phyloP scores from a whole-genome alignment of 2,113 vertebrate genomes.

The Charina bottae region DNA sequence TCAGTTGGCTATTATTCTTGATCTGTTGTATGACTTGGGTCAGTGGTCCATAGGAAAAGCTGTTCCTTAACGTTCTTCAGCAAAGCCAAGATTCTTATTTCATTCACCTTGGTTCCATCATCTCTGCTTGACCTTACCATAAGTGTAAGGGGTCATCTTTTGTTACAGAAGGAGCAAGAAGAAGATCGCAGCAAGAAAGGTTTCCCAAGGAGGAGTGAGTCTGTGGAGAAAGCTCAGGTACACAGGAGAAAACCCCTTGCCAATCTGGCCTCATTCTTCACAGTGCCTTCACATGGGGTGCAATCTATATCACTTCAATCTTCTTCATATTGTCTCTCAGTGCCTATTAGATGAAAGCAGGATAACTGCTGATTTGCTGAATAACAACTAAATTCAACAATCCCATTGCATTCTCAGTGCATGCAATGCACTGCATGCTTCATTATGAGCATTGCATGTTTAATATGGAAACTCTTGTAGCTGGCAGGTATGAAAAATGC shows the following conservation, averaged over 20 bases:
- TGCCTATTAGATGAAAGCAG: not conserved
- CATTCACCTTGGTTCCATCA: not conserved
- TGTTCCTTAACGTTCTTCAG: accelerated
- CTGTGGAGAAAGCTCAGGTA: constrained; percentile 87
- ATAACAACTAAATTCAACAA: not conserved
- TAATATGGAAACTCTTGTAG: not conserved
- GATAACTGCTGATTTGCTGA: not conserved
- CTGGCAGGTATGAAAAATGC: not conserved
- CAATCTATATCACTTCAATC: not conserved
- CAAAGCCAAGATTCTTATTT: accelerated
- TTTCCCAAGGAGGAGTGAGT: constrained; percentile 78
- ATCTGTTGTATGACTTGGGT: not conserved
- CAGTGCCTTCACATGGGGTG: accelerated
- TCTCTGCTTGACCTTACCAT: not conserved
- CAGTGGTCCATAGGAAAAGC: not conserved
- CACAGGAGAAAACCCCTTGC: not conserved
- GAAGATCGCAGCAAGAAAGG: constrained; percentile 66
- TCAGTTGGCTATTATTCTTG: not conserved
- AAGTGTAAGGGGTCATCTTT: not conserved
- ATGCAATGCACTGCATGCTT: not conserved
- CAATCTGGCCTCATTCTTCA: not conserved
- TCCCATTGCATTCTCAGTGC: not conserved
- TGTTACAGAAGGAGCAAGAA: constrained; percentile 76
- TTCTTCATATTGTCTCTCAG: not conserved
- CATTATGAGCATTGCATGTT: not conserved